Base-by-base conservation (phyloP, 2,797 vertebrate genomes). In the Mycteria americana region DNA sequence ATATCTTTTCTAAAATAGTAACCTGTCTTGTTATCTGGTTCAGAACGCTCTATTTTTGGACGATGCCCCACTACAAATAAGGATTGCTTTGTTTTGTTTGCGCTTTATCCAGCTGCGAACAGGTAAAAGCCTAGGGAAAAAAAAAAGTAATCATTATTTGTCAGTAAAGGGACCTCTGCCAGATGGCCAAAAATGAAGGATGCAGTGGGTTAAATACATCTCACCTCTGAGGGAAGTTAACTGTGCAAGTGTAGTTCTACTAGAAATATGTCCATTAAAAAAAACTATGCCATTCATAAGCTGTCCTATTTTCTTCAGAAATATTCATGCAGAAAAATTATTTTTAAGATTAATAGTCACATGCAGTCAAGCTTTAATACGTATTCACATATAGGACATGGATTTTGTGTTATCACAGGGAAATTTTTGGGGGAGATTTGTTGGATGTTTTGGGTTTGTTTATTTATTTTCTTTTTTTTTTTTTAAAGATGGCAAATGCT, bases 351-450 rank as follows among this genome's bases (percentile, higher is more conserved):
- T 25, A 51, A 48, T 4, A n/a, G 19, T 24, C 48, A 75, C 39
- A 9, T 13, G 2, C 16, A 88, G 28, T 10, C 19, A 13, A 39
- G 27, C 27, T 73, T 57, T n/a, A 53, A 41, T 10, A 37, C 0
- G 0, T 11, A 64, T 54, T 81, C 25, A 75, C 1, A 8, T 6
- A 21, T 0, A 68, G 11, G 35, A 60, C 8, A 17, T 7, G 5
- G 30, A 60, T 51, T 70, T 67, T 92, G 33, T 45, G 19, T 37
- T 74, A 28, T 9, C 5, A 69, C 3, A 25, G 6, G 13, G 4
- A 62, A 73, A 5, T 17, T n/a, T 12, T 33, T 1, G 1, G 2
- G 27, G 7, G 2, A 1, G 1, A 4, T 50, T 51, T 39, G 9
- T 22, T 37, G 30, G 10, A 10, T 27, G 10, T 39, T 39, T 48